phyloP scores from a whole-genome alignment of 2,888 invertebrate species.

The Dioctria rufipes region DNA sequence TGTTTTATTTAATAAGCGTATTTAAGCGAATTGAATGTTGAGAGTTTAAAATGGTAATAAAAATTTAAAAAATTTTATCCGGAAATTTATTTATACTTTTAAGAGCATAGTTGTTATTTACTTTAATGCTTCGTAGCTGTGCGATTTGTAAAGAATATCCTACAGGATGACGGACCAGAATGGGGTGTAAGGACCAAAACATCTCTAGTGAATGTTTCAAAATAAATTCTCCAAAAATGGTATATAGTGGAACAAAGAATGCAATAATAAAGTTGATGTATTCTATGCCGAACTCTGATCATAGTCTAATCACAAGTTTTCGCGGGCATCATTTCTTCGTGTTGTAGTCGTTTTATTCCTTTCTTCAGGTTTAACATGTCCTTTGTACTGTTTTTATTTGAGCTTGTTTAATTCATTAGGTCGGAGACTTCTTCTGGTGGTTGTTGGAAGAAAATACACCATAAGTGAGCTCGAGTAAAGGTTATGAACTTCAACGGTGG shows the following conservation, averaged over 20 bases:
- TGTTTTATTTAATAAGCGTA: neutral
- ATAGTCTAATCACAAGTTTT: too few species aligned
- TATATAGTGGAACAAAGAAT: neutral
- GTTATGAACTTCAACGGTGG: neutral
- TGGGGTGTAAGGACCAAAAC: too few species aligned
- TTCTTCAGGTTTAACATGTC: neutral
- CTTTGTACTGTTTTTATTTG: neutral
- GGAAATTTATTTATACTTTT: too few species aligned
- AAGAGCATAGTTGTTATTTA: too few species aligned
- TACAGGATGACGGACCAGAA: too few species aligned
- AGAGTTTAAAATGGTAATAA: neutral
- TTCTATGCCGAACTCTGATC: neutral
- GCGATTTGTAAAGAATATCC: too few species aligned
- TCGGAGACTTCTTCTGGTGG: neutral
- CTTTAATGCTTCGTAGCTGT: too few species aligned
- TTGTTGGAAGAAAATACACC: neutral
- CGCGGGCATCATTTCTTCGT: neutral
- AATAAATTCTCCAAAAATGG: neutral
- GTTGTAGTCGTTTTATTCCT: neutral
- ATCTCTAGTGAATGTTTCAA: too few species aligned
- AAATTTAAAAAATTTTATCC: neutral
- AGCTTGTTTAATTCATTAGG: neutral
- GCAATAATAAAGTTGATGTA: neutral
- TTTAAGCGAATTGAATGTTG: constrained; percentile 1
- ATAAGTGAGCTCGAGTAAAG: neutral